These are phyloP conservation scores for Polyommatus iphigenia DNA, from an alignment of 2,888 invertebrate species.

Conservation along the genomic window DNA sequence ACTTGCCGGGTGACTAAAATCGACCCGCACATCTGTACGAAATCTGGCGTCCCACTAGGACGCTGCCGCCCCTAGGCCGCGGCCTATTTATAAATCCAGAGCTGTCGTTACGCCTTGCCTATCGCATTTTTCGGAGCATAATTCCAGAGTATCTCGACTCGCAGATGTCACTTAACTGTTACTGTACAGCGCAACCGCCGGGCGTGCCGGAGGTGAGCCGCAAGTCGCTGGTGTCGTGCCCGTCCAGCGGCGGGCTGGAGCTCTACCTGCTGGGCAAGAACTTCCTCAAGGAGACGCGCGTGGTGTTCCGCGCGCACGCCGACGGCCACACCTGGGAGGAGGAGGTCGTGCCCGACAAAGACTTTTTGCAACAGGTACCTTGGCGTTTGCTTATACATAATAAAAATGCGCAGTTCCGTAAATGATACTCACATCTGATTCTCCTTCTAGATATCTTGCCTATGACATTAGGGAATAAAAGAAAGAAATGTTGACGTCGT, in stretches of 20 bases:
- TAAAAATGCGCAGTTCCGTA: too few relatives aligned
- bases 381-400: too few relatives aligned
- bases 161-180: neutral
- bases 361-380: constrained; percentile 90
- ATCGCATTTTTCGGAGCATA: neutral
- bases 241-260: constrained; percentile 89
- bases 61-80: too few relatives aligned
- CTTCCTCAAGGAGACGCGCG: constrained; percentile 93
- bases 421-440: too few relatives aligned
- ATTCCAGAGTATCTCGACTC: neutral
- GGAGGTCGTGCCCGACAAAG: constrained; percentile 92
- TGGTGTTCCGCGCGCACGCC: constrained; percentile 85
- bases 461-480: neutral
- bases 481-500: neutral
- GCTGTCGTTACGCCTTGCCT: neutral
- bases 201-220: constrained; percentile 95
- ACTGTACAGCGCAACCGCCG: constrained; percentile 89
- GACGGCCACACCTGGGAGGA: constrained; percentile 85
- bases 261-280: constrained; percentile 94
- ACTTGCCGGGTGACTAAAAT: too few relatives aligned
- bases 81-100: too few relatives aligned
- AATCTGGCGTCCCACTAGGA: too few relatives aligned
- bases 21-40: too few relatives aligned
- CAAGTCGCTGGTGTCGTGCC: constrained; percentile 90
- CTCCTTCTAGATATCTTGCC: too few relatives aligned